Evolutionary conservation across 1,140 invertebrate genomes (phyloP).

Genomic region (Cotesia vestalis): DNA sequence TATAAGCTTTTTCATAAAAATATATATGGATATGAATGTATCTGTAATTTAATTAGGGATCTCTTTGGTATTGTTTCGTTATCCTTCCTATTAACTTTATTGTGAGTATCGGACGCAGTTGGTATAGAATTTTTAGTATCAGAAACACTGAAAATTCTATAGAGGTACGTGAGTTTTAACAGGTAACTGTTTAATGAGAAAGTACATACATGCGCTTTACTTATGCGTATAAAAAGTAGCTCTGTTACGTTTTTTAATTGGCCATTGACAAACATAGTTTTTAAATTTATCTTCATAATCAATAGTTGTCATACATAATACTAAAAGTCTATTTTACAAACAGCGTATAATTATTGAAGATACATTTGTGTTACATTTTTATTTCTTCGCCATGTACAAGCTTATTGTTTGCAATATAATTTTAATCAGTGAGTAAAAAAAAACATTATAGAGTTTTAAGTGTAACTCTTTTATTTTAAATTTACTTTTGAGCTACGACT

Average conservation of each 20-base stretch:
- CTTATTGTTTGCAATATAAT: too few relatives aligned
- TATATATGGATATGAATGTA: too few relatives aligned
- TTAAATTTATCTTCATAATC: background rate
- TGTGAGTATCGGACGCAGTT: constrained; percentile 4
- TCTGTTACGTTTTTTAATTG: constrained; percentile 11
- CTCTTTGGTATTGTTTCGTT: constrained; percentile 1
- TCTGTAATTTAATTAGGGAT: too few relatives aligned
- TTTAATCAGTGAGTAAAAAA: too few relatives aligned
- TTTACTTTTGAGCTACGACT: background rate
- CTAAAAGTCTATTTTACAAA: background rate
- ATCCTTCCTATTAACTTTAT: background rate
- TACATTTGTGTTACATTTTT: background rate
- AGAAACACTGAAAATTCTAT: background rate
- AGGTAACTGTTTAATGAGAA: constrained; percentile 12
- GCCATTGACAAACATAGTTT: background rate
- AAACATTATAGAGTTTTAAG: too few relatives aligned
- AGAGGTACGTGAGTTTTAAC: constrained; percentile 8
- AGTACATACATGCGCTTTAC: background rate
- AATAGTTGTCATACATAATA: background rate
- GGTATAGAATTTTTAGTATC: background rate
- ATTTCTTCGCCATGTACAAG: background rate
- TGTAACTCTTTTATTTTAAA: too few relatives aligned
- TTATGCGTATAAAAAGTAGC: constrained; percentile 27
- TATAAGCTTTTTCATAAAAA: too few relatives aligned
- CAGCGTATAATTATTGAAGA: too few relatives aligned